Evolutionary conservation across 2,888 invertebrate species (phyloP).

Genomic region (Eupithecia vulgata): DNA sequence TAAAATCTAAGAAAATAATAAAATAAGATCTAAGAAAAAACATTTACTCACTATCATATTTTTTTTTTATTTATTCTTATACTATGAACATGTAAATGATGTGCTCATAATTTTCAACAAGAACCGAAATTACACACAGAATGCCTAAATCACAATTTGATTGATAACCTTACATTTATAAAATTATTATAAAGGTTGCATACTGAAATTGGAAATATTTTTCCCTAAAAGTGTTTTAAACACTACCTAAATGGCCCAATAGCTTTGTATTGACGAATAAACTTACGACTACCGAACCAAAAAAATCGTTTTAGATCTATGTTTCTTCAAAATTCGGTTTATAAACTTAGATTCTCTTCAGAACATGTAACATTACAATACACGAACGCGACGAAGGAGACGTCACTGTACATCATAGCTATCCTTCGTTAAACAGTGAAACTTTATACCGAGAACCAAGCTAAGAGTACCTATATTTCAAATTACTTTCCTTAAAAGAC

Average conservation of each 20-base stretch:
- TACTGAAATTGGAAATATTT: not conserved
- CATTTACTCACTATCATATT: no score
- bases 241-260: no score
- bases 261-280: no score
- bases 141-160: no score
- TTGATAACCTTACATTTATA: no score
- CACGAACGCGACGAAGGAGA: not conserved
- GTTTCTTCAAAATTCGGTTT: not conserved
- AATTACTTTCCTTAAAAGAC: constrained; percentile 3
- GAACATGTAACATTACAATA: not conserved
- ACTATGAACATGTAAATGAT: no score
- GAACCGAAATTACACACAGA: no score
- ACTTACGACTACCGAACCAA: no score
- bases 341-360: not conserved
- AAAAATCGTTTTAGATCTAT: not conserved
- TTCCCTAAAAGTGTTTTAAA: not conserved
- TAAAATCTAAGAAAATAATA: no score
- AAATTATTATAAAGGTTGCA: not conserved
- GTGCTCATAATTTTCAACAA: no score
- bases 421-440: not conserved
- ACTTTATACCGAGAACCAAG: not conserved
- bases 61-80: no score
- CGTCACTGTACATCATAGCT: not conserved
- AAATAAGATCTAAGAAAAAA: no score
- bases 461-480: not conserved